phyloP scores from a whole-genome alignment of 2,888 invertebrate genomes.

The Hymenopus coronatus region DNA sequence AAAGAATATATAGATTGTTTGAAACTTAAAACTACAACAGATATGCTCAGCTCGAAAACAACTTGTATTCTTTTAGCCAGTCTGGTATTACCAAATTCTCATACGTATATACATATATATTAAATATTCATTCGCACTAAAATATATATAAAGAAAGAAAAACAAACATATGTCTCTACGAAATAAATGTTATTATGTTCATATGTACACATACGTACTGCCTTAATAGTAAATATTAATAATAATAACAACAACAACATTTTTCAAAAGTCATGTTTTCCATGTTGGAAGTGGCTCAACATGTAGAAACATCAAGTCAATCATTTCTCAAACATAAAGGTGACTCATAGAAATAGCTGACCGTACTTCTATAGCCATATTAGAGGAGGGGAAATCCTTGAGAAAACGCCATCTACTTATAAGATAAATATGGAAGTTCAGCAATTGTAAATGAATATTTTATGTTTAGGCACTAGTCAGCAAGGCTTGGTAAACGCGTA shows the following conservation, averaged over 20 bases:
- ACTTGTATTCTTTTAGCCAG: background rate
- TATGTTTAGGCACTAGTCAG: no score
- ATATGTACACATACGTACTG: background rate
- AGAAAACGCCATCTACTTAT: no score
- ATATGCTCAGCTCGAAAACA: background rate
- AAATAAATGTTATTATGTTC: background rate
- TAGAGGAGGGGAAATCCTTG: background rate
- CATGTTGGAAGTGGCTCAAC: background rate
- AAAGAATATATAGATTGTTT: conserved; percentile 18
- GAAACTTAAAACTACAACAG: conserved; percentile 19
- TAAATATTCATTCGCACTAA: background rate
- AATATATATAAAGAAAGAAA: background rate
- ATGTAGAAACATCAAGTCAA: background rate
- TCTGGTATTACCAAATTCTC: background rate
- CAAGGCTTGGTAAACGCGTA: no score
- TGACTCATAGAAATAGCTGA: background rate
- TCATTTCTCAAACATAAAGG: background rate
- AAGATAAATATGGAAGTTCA: no score
- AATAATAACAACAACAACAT: background rate
- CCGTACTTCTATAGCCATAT: background rate
- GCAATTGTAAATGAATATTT: no score
- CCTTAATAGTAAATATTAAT: background rate
- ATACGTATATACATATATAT: background rate
- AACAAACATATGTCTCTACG: background rate
- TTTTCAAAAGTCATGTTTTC: background rate